Percentiles rank a stretch among this genome's conserved stretches.
These are phyloP conservation scores for Epistrophe eligans DNA, from an alignment of 2,888 invertebrate genomes.

Conservation along the genomic window DNA sequence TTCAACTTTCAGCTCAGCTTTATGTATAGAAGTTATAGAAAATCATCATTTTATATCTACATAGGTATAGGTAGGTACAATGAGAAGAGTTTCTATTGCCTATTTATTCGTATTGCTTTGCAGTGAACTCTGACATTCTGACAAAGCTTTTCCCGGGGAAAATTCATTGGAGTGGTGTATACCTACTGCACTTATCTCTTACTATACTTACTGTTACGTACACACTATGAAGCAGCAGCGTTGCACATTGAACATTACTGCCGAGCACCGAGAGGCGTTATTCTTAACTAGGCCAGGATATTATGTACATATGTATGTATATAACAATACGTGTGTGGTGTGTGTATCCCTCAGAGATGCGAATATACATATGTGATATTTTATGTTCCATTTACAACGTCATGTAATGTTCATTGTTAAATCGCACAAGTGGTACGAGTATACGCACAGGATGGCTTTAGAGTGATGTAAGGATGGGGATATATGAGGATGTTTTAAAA, in stretches of 20 bases:
- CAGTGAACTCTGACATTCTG: slow-evolving; percentile 72
- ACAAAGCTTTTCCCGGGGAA: slow-evolving; percentile 73
- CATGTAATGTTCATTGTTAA: slow-evolving; percentile 66
- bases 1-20: slow-evolving; percentile 35
- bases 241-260: slow-evolving; percentile 60
- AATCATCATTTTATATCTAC: slow-evolving; percentile 48
- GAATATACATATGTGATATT: slow-evolving; percentile 16
- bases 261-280: slow-evolving; percentile 23
- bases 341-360: slow-evolving; percentile 19
- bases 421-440: slow-evolving; percentile 61
- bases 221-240: slow-evolving; percentile 35
- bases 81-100: slow-evolving; percentile 39
- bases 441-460: slow-evolving; percentile 58
- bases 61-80: too few relatives aligned
- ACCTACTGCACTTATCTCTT: slow-evolving; percentile 52
- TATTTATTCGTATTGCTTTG: slow-evolving; percentile 34
- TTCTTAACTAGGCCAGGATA: slow-evolving; percentile 68
- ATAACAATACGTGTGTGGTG: slow-evolving; percentile 1
- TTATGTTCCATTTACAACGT: slow-evolving; percentile 58
- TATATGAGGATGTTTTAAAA: slow-evolving; percentile 5
- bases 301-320: too few relatives aligned
- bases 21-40: background rate
- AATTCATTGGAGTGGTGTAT: slow-evolving; percentile 55
- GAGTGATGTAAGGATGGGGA: background rate
- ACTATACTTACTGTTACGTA: slow-evolving; percentile 41